Base-by-base conservation (phyloP, 2,888 invertebrate genomes). In the Morpho achilles region DNA sequence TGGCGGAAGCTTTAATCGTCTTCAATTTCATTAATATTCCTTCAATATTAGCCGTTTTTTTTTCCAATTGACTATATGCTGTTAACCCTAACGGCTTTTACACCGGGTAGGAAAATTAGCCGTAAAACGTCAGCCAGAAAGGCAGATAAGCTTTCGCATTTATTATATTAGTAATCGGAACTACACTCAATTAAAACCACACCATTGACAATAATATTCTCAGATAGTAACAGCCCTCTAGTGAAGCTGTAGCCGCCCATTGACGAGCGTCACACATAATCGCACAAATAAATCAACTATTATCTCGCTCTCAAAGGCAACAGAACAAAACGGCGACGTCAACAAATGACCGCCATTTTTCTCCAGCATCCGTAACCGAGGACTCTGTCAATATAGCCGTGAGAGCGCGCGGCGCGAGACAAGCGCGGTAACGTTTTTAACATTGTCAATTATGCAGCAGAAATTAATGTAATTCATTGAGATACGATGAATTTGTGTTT, bases 311-410 rank as follows among this genome's bases (percentile, higher is more conserved):
- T 87, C 84, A 82, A 84, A 82, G 78, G 84, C 84, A 84, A 82
- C 86, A 84, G 86, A 84, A 87, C 87, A 85, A 85, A 87, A 84
- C 82, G 78, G 82, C 79, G 88, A 88, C 88, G 78, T 73, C 84
- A 82, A 90, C 89, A 89, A 90, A 90, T 90, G 87, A 84, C 82
- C 77, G 80, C 80, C 80, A 89, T 90, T 89, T 88, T 84, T 90
- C 89, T 80, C 74, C 79, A 74, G 80, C 85, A 83, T 79, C 87
- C 84, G 84, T 80, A 77, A 76, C 80, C 77, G 80, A 87, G 87
- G 86, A 87, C 86, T 88, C 87, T 90, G 89, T 89, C 89, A 89
- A 88, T 89, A 88, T 87, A 87, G 80, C 80, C 77, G 75, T 67
- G 76, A 61, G 62, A 62, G 64, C 58, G 71, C 58, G 62, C 51